Percentiles rank a stretch among this genome's conserved stretches.
Evolutionary conservation across 2,888 invertebrate genomes (phyloP).

Genomic region (Biston betularia): DNA sequence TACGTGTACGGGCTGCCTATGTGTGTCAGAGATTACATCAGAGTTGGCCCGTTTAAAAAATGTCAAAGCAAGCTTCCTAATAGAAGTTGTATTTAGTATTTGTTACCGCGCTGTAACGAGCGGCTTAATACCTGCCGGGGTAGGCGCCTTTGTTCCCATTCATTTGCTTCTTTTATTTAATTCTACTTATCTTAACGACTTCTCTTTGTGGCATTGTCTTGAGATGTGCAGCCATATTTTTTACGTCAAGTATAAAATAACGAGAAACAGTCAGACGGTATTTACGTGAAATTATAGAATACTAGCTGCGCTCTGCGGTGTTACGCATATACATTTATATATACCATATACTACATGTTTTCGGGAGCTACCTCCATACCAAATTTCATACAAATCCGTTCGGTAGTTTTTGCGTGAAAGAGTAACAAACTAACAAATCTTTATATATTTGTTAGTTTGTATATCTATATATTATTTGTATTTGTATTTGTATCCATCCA

Average conservation of each 20-base stretch:
- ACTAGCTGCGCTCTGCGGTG: too few species aligned
- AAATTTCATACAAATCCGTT: too few species aligned
- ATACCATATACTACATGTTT: too few species aligned
- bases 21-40: too few species aligned
- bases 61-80: background rate
- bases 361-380: too few species aligned
- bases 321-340: too few species aligned
- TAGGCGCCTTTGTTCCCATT: slow-evolving; percentile 34
- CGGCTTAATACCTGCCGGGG: slow-evolving; percentile 7
- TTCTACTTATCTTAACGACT: slow-evolving; percentile 37
- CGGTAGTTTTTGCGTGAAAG: too few species aligned
- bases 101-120: slow-evolving; percentile 18
- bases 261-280: background rate
- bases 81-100: background rate
- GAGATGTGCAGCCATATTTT: slow-evolving; percentile 7
- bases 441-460: too few species aligned
- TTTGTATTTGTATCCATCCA: too few species aligned
- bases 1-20: too few species aligned
- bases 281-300: background rate
- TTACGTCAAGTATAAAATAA: background rate
- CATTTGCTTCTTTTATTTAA: slow-evolving; percentile 34
- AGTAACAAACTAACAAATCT: too few species aligned
- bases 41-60: background rate
- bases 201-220: slow-evolving; percentile 23
- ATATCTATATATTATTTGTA: too few species aligned